Conservation (phyloP, 2,797 vertebrate species). For the Psittacula echo region DNA sequence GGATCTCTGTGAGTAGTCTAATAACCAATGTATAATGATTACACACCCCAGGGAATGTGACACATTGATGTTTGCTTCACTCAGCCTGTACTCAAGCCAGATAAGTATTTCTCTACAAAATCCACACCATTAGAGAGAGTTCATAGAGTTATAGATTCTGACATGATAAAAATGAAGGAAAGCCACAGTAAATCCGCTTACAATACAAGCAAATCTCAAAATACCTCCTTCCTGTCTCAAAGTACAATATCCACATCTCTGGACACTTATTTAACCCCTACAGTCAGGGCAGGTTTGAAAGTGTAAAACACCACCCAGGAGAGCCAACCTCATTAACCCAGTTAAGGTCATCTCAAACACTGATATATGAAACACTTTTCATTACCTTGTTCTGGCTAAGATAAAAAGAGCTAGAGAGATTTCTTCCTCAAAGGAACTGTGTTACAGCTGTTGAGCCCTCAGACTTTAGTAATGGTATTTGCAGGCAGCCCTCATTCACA, state of each 20-base stretch:
- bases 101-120: background rate
- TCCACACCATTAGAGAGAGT: background rate
- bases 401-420: background rate
- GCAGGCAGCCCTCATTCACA: background rate
- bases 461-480: background rate
- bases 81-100: background rate
- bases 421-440: background rate
- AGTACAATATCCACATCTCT: background rate
- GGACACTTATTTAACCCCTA: background rate
- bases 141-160: background rate
- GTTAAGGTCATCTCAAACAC: background rate
- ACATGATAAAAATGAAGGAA: background rate
- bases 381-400: background rate
- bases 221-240: background rate
- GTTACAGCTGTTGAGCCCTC: background rate
- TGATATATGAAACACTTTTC: background rate
- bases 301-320: background rate
- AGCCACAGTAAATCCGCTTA: background rate
- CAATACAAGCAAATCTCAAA: background rate
- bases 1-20: background rate
- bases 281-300: background rate
- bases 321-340: background rate
- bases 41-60: background rate
- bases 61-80: background rate
- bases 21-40: background rate